These are phyloP conservation scores for Poeciliopsis presidionis DNA, from an alignment of 2,797 vertebrate genomes.

Conservation along the genomic window DNA sequence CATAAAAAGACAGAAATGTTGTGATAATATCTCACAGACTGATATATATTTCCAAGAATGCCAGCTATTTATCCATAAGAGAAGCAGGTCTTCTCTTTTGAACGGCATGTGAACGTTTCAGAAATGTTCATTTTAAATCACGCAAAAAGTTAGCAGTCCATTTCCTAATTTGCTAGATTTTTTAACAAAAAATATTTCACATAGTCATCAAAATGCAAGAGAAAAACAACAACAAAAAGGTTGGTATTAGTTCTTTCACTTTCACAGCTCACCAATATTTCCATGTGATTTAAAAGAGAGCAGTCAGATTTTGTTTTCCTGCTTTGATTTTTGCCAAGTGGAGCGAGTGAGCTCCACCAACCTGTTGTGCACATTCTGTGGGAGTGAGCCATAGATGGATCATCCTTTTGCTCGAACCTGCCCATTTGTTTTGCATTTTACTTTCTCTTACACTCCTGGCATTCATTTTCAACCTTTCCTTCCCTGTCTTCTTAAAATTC, in stretches of 20 bases:
- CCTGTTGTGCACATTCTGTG: slow-evolving; percentile 68
- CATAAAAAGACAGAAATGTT: not conserved
- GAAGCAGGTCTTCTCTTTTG: not conserved
- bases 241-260: slow-evolving; percentile 17
- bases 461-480: slow-evolving; percentile 42
- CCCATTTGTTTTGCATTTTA: slow-evolving; percentile 34
- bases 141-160: not conserved
- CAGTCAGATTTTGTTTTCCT: slow-evolving; percentile 33
- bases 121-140: not conserved
- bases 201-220: not conserved
- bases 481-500: slow-evolving; percentile 32
- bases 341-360: slow-evolving; percentile 62
- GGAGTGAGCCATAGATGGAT: slow-evolving; percentile 54
- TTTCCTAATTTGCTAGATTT: not conserved
- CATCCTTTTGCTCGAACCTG: slow-evolving; percentile 50
- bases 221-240: not conserved
- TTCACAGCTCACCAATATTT: slow-evolving; percentile 24
- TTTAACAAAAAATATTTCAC: not conserved
- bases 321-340: slow-evolving; percentile 41
- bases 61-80: not conserved
- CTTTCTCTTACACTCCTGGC: slow-evolving; percentile 40
- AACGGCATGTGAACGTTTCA: not conserved
- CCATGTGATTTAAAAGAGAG: slow-evolving; percentile 41
- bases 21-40: not conserved
- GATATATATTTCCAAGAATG: not conserved